Evolutionary conservation across 2,888 invertebrate genomes (phyloP), one percentile per base, ranked within the genome.

Genomic region (Leptopterna dolabrata): DNA sequence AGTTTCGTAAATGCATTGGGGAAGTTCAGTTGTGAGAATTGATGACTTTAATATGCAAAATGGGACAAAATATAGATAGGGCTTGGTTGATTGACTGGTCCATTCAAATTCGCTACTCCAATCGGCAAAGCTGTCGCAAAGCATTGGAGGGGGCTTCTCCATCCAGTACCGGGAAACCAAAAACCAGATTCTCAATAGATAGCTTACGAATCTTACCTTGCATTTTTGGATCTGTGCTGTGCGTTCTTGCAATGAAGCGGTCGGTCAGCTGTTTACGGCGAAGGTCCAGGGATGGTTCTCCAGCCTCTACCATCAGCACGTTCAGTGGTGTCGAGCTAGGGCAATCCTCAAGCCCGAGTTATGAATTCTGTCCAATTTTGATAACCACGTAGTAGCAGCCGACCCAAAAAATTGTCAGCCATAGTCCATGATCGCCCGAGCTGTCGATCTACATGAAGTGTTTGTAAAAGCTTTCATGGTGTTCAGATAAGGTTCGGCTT

Each of bases 401-500:
- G 80, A 19, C 0, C 80, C 80, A 24, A 45, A 80, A 80, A 80
- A 80, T 13, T 47, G 45, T 24, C 47, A 80, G 0, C 80, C 51
- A 13, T 45, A 80, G 29, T 80, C 80, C 1, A 80, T 4, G 36
- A 36, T 7, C 2, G 36, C 36, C 7, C 36, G 2, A 7, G 36
- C 7, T 36, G 36, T 36, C 36, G 36, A 36, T 7, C 36, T 36
- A 36, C 51, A 81, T 14, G 47, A 13, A 1, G 81, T 55, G 55
- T 47, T 51, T 2, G 81, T 81, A n/a, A 81, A 81, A 13, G 27
- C 81, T 51, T 80, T 80, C 80, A 80, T 80, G 0, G 45, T 1
- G 24, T 81, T 81, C 16, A 47, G 30, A 27, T 51, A 81, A 29
- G 27, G 47, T 47, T 80, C 80, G 13, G 24, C 80, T 80, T 80